Evolutionary conservation across 2,797 vertebrate species (phyloP).

Genomic region (Phoebastria nigripes): DNA sequence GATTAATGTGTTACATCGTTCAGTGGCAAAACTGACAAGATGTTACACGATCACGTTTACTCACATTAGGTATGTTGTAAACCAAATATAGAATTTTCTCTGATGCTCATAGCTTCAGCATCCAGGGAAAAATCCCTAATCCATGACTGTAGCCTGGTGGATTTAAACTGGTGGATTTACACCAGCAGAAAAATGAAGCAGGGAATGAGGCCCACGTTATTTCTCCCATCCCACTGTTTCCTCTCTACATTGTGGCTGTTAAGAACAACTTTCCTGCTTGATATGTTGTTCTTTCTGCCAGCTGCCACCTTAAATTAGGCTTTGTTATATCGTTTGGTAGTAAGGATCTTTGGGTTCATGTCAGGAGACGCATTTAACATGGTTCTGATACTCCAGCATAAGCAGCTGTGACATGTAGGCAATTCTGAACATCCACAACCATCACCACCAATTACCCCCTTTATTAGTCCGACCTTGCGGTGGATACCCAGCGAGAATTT

Average conservation of each 20-base stretch:
- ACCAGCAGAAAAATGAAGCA: neutral
- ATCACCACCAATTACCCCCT: slow-evolving; percentile 57
- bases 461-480: slow-evolving; percentile 38
- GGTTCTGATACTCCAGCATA: slow-evolving; percentile 8
- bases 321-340: neutral
- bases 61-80: neutral
- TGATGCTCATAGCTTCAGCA: neutral
- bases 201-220: neutral
- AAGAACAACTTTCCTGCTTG: slow-evolving; percentile 1
- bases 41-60: neutral
- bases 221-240: neutral
- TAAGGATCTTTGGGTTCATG: neutral
- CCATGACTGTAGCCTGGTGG: neutral
- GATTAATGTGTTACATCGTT: neutral
- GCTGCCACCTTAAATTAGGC: slow-evolving; percentile 26
- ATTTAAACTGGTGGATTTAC: neutral
- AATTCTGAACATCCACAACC: slow-evolving; percentile 51
- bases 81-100: neutral
- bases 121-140: neutral
- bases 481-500: slow-evolving; percentile 51
- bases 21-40: slow-evolving; percentile 11
- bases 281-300: slow-evolving; percentile 15
- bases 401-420: slow-evolving; percentile 32
- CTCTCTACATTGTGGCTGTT: neutral
- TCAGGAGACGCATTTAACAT: slow-evolving; percentile 37